Evolutionary conservation across 2,797 vertebrate species (phyloP).

Genomic region (Eleutherodactylus coqui): DNA sequence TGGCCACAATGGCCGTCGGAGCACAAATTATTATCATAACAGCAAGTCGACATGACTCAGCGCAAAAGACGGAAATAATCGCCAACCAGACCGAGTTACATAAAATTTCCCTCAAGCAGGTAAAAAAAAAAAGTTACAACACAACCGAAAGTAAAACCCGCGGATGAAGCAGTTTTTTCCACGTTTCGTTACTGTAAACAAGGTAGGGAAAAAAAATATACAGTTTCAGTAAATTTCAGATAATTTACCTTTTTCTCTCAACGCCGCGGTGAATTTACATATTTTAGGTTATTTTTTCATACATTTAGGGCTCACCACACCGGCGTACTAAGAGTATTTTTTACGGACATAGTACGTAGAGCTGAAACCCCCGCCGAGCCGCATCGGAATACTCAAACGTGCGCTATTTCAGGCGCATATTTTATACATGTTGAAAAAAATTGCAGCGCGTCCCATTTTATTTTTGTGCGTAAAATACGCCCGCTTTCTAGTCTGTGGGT

Average conservation of each 20-base stretch:
- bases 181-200: background rate
- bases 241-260: background rate
- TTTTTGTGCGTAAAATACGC: too few relatives aligned
- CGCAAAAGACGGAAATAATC: background rate
- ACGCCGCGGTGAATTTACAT: background rate
- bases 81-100: background rate
- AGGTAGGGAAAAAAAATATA: background rate
- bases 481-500: too few relatives aligned
- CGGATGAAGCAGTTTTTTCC: background rate
- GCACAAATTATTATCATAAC: conserved; percentile 13
- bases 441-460: too few relatives aligned
- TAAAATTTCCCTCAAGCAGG: background rate
- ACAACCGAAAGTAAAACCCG: background rate
- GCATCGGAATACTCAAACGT: too few relatives aligned
- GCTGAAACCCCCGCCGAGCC: too few relatives aligned
- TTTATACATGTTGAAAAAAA: too few relatives aligned
- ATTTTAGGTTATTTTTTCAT: background rate
- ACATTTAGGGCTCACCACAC: too few relatives aligned
- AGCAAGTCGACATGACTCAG: conserved; percentile 19
- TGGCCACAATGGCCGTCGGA: background rate
- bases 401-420: too few relatives aligned
- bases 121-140: background rate
- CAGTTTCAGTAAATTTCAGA: background rate
- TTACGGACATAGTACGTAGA: too few relatives aligned
- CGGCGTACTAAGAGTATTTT: too few relatives aligned